Evolutionary conservation across 2,888 invertebrate genomes (phyloP), one percentile per base, ranked within the genome.

Genomic region (Eretmocerus hayati): DNA sequence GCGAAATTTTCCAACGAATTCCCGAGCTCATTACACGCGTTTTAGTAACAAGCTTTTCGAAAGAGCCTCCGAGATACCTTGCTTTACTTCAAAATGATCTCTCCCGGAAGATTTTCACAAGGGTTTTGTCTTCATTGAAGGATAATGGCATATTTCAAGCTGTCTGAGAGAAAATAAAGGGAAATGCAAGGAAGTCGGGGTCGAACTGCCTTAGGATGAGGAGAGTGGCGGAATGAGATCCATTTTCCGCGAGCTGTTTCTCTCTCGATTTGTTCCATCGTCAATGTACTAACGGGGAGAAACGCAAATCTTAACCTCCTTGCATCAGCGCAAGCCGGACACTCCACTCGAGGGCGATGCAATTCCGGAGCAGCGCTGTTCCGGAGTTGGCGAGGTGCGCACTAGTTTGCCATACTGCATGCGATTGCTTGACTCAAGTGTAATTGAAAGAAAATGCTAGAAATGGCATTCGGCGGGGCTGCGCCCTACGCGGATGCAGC

Each of bases 401-500:
- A 26, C n/a, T n/a, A n/a, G n/a, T n/a, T n/a, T n/a, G n/a, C n/a
- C n/a, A n/a, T n/a, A n/a, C n/a, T 26, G 26, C 11, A 26, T 26
- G 11, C 26, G 11, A 9, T 26, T n/a, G n/a, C n/a, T n/a, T 11
- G 11, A 11, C 26, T 30, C 20, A 5, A 15, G 38, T 38, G 48
- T 55, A 56, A 57, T 55, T 54, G 55, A 55, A 57, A 54, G 54
- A 54, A 55, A 55, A 53, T 55, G 57, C 56, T 51, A 45, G 53
- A 57, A 56, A 55, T 53, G 53, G 52, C 51, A 53, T 53, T 56
- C 48, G 47, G 37, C 35, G 30, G n/a, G n/a, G 9, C 8, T 26
- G 26, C 26, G 26, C 26, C n/a, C n/a, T n/a, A n/a, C n/a, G n/a
- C n/a, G n/a, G n/a, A n/a, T n/a, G n/a, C n/a, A n/a, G 20, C 5